Conservation (phyloP, 2,888 invertebrate genomes). For the Trissoscelio sp. region DNA sequence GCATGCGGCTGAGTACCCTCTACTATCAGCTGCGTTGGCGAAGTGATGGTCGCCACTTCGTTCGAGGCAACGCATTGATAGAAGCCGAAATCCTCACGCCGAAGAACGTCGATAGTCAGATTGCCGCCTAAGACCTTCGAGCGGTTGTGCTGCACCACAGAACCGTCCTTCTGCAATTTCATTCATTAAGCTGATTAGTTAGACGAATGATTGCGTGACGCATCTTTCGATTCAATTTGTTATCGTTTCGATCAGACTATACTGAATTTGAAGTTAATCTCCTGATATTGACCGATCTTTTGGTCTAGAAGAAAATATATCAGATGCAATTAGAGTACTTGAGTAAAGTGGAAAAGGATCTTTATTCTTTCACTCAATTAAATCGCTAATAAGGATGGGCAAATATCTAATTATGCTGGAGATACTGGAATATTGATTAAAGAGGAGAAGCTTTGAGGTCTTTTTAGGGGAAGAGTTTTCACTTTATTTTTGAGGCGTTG, state of each 20-base stretch:
- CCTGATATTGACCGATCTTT: conserved; percentile 9
- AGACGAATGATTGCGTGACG: background rate
- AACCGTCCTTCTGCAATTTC: conserved; percentile 82
- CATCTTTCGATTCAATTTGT: conserved; percentile 10
- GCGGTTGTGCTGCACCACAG: conserved; percentile 91
- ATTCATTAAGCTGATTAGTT: conserved; percentile 40
- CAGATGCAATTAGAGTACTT: conserved; percentile 3
- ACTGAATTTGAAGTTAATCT: background rate
- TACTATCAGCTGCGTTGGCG: conserved; percentile 94
- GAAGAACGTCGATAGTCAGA: conserved; percentile 94
- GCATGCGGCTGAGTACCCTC: conserved; percentile 98
- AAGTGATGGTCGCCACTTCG: conserved; percentile 97
- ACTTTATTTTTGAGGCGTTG: too few relatives aligned
- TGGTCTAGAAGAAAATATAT: background rate
- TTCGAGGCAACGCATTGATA: conserved; percentile 98
- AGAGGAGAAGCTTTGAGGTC: conserved; percentile 1
- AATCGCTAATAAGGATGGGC: conserved; percentile 3
- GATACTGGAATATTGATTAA: conserved; percentile 3
- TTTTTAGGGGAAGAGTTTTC: background rate
- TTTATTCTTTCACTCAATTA: conserved; percentile 11
- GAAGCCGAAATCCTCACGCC: conserved; percentile 95
- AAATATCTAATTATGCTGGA: conserved; percentile 21
- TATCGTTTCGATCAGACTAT: conserved; percentile 9
- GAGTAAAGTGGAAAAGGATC: background rate
- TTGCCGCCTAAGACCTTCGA: conserved; percentile 93